phyloP scores from a whole-genome alignment of 2,113 vertebrate genomes.

The Chlamydotis undulata region DNA sequence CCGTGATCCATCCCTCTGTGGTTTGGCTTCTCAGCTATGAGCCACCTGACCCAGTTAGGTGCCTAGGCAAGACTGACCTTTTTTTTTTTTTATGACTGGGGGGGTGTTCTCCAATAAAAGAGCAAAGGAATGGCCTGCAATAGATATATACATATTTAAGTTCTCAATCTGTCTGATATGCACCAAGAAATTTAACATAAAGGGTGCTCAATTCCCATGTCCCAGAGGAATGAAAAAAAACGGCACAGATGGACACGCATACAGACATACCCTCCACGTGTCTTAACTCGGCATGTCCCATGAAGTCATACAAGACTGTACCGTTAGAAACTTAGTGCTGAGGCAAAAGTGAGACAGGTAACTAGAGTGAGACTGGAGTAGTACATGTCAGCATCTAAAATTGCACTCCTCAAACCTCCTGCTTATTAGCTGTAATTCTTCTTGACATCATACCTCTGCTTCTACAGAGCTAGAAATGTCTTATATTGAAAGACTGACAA shows the following conservation, averaged over 20 bases:
- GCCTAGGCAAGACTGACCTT: background rate
- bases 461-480: background rate
- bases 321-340: background rate
- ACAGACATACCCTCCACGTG: background rate
- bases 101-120: background rate
- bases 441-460: background rate
- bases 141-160: background rate
- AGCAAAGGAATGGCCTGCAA: background rate
- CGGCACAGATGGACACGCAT: background rate
- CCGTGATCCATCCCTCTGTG: background rate
- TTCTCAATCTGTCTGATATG: background rate
- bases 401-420: background rate
- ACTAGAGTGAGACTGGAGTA: background rate
- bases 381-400: background rate
- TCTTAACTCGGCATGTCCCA: background rate
- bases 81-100: background rate
- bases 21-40: background rate
- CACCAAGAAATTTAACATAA: background rate
- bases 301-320: background rate
- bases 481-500: background rate
- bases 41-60: background rate
- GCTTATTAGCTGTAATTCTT: background rate
- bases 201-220: background rate
- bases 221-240: background rate
- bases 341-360: background rate